Conservation (phyloP, 2,797 vertebrate species). For the Aulostomus chinensis region DNA sequence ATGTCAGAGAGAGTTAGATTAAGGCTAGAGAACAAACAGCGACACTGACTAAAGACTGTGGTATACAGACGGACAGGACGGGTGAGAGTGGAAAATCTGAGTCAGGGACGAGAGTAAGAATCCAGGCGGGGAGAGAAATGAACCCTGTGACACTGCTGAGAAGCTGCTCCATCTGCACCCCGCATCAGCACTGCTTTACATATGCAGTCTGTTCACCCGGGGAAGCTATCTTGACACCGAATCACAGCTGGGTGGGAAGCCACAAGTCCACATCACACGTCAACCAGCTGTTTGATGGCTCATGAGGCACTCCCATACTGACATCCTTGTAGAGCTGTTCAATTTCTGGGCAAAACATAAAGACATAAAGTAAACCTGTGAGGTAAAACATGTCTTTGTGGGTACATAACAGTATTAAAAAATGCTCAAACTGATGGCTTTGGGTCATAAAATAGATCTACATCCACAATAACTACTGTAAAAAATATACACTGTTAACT, state of each 20-base stretch:
- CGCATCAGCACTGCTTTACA: neutral
- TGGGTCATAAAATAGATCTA: too few species aligned
- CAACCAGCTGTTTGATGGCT: conserved; percentile 26
- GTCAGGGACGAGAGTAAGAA: conserved; percentile 9
- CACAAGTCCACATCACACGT: neutral
- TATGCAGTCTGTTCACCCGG: neutral
- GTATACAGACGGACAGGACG: conserved; percentile 3
- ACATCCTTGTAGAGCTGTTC: neutral
- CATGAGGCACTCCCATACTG: neutral
- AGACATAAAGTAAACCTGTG: neutral
- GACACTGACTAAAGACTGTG: conserved; percentile 10
- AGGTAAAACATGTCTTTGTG: neutral
- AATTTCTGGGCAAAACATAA: neutral
- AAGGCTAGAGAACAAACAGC: conserved; percentile 17
- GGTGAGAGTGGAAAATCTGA: conserved; percentile 34
- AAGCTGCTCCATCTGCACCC: conserved; percentile 16
- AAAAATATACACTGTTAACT: conserved; percentile 1
- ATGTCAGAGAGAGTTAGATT: conserved; percentile 8
- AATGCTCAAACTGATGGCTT: neutral
- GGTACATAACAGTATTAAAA: too few species aligned
- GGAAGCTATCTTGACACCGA: neutral
- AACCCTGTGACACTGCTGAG: conserved; percentile 44
- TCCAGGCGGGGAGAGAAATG: conserved; percentile 15
- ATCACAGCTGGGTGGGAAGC: conserved; percentile 12
- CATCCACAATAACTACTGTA: too few species aligned